Percentiles rank a stretch among this genome's conserved stretches.
phyloP scores from a whole-genome alignment of 2,797 vertebrate genomes.

The Halcyon smyrnensis region DNA sequence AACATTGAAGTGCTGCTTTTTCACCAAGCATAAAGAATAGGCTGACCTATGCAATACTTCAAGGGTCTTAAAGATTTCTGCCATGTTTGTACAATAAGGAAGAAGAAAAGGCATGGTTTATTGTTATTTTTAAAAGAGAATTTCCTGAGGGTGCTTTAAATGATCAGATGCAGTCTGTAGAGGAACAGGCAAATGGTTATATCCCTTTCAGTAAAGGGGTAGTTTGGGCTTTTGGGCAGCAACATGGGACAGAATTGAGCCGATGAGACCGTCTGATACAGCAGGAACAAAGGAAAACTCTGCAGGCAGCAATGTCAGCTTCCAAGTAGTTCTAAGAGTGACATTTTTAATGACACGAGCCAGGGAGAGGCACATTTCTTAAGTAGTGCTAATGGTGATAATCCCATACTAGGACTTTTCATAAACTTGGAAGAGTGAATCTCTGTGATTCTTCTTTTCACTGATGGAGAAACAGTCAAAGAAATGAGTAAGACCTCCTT shows the following conservation, averaged over 20 bases:
- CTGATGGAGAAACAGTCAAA: not conserved
- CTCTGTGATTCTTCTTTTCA: not conserved
- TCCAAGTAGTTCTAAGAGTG: not conserved
- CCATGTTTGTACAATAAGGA: not conserved
- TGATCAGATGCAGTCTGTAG: not conserved
- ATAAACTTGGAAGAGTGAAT: not conserved
- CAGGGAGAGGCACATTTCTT: not conserved
- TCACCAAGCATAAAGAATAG: not conserved
- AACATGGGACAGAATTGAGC: not conserved
- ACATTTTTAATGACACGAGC: not conserved
- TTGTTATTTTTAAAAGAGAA: not conserved
- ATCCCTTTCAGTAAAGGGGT: not conserved
- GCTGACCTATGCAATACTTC: conserved; percentile 2
- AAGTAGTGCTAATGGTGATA: not conserved
- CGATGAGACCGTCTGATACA: not conserved
- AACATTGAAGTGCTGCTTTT: conserved; percentile 37
- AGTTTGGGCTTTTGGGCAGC: not conserved
- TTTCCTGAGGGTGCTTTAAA: not conserved
- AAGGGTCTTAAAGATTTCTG: not conserved
- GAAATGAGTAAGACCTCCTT: not conserved
- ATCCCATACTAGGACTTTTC: not conserved
- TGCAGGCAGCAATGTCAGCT: rapidly evolving
- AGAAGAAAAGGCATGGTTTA: not conserved
- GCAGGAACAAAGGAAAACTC: not conserved
- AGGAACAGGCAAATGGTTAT: not conserved